A percentile compares a stretch with the other conserved stretches of the same genome.
These are phyloP conservation scores for Himalopsyche anomala DNA, from an alignment of 2,888 invertebrate species.

Conservation along the genomic window DNA sequence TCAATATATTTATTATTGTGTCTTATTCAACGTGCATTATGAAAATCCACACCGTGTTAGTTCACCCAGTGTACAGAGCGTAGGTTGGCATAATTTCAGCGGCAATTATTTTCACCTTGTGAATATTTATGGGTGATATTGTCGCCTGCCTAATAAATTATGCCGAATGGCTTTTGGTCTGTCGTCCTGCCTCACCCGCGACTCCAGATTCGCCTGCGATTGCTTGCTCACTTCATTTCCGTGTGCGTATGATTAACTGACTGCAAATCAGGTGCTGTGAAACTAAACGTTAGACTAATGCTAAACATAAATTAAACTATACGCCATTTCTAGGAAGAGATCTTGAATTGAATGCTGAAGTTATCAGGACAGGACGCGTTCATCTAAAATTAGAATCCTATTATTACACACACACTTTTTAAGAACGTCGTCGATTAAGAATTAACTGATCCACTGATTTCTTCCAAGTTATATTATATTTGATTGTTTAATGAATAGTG, in stretches of 20 bases:
- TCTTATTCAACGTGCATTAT: neutral
- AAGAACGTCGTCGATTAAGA: no score
- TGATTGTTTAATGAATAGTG: no score
- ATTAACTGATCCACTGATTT: no score
- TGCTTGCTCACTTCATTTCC: conserved; percentile 54
- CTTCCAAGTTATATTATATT: no score
- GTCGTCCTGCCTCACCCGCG: conserved; percentile 34
- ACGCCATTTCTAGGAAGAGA: neutral
- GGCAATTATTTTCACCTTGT: conserved; percentile 64
- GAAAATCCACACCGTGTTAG: conserved; percentile 6
- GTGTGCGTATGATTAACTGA: conserved; percentile 54
- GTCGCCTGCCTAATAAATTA: conserved; percentile 63
- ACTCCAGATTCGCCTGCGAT: conserved; percentile 48
- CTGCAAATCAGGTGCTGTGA: conserved; percentile 42
- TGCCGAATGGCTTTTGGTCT: conserved; percentile 41
- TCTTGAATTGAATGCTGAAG: conserved; percentile 2
- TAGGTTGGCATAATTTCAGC: conserved; percentile 56
- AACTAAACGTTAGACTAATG: neutral
- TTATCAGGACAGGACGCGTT: neutral
- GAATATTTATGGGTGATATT: conserved; percentile 65
- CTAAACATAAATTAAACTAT: conserved; percentile 9
- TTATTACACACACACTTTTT: neutral
- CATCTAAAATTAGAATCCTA: neutral
- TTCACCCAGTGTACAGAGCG: conserved; percentile 40
- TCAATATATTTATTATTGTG: neutral